phyloP scores from a whole-genome alignment of 2,888 invertebrate genomes.

The Microplitis manilae region DNA sequence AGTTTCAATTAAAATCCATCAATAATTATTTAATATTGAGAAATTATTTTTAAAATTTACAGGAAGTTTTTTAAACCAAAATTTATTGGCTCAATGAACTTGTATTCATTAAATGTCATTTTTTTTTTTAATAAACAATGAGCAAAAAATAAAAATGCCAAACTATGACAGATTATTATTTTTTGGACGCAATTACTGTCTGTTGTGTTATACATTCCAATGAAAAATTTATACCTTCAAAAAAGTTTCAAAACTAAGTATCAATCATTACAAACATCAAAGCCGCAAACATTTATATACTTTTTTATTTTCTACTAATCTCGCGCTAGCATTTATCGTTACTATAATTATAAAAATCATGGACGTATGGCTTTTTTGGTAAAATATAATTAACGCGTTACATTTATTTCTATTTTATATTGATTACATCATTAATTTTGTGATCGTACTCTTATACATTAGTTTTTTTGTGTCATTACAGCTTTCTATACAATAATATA shows the following conservation, averaged over 20 bases:
- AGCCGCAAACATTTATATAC: constrained; percentile 30
- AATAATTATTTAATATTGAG: too few relatives aligned
- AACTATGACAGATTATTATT: constrained; percentile 26
- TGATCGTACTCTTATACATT: not conserved
- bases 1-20: not conserved
- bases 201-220: constrained; percentile 19
- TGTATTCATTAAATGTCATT: not conserved
- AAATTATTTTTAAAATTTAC: too few relatives aligned
- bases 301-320: constrained; percentile 19
- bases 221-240: not conserved
- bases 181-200: constrained; percentile 38
- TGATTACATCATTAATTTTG: constrained; percentile 23
- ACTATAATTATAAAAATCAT: constrained; percentile 56
- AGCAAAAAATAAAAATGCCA: constrained; percentile 43
- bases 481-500: not conserved
- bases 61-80: not conserved
- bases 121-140: constrained; percentile 26
- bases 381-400: constrained; percentile 56
- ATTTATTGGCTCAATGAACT: constrained; percentile 2
- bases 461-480: constrained; percentile 8
- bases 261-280: constrained; percentile 18
- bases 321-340: constrained; percentile 35
- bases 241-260: constrained; percentile 14
- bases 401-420: constrained; percentile 49
- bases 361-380: constrained; percentile 58